Evolutionary conservation across 2,797 vertebrate species (phyloP).

Genomic region (Labroides dimidiatus): DNA sequence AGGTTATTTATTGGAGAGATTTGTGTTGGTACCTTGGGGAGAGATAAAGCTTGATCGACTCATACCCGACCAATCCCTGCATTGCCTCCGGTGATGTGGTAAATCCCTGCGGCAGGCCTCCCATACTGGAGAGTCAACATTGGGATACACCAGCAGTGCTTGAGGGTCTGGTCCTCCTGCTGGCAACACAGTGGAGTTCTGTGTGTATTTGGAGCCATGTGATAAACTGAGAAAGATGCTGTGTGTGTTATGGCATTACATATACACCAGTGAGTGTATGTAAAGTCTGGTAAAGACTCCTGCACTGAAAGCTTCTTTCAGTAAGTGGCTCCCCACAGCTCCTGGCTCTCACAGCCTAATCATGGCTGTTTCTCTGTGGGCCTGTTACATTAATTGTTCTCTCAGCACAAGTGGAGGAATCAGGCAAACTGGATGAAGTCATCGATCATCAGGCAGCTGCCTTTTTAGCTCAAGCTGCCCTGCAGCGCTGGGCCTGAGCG

Average conservation of each 20-base stretch:
- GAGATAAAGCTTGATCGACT: slow-evolving; percentile 82
- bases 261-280: slow-evolving; percentile 54
- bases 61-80: slow-evolving; percentile 60
- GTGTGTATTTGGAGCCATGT: slow-evolving; percentile 21
- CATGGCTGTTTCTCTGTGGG: slow-evolving; percentile 81
- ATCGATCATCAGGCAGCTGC: slow-evolving; percentile 83
- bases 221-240: slow-evolving; percentile 50
- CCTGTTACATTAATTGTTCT: slow-evolving; percentile 87
- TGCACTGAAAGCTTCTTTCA: slow-evolving; percentile 78
- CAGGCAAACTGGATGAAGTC: slow-evolving; percentile 83
- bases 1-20: slow-evolving; percentile 82
- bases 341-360: slow-evolving; percentile 84
- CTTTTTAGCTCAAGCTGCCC: slow-evolving; percentile 82
- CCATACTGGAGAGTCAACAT: slow-evolving; percentile 69
- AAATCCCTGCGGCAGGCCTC: slow-evolving; percentile 69
- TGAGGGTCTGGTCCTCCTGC: slow-evolving; percentile 62
- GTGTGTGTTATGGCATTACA: slow-evolving; percentile 56
- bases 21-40: slow-evolving; percentile 73
- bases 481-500: slow-evolving; percentile 51
- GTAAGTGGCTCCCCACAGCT: slow-evolving; percentile 84
- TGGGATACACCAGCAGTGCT: slow-evolving; percentile 68
- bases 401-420: slow-evolving; percentile 86
- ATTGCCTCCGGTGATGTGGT: slow-evolving; percentile 68
- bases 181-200: slow-evolving; percentile 41
- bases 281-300: slow-evolving; percentile 74